phyloP scores from a whole-genome alignment of 2,797 vertebrate genomes.

The Cynodonichthys magdalenae region DNA sequence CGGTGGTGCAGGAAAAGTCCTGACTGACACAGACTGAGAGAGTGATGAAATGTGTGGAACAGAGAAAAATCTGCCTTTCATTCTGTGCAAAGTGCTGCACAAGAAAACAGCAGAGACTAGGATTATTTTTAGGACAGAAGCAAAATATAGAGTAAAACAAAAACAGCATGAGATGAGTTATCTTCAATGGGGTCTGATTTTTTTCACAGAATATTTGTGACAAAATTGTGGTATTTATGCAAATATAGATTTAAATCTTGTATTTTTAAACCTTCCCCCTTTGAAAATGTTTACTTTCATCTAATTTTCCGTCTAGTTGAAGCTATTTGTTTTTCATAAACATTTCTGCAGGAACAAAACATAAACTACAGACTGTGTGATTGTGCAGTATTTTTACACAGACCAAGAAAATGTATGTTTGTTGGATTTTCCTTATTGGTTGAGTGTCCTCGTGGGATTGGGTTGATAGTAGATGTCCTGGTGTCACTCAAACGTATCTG shows the following conservation, averaged over 20 bases:
- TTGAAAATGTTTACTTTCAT: neutral
- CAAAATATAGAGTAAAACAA: conserved; percentile 10
- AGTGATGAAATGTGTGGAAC: conserved; percentile 2
- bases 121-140: conserved; percentile 12
- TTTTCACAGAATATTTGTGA: neutral
- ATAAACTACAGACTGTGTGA: conserved; percentile 6
- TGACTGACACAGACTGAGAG: neutral
- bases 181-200: neutral
- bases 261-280: neutral
- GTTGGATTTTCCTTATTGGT: conserved; percentile 45
- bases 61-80: neutral
- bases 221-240: neutral
- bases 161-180: neutral
- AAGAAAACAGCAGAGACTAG: neutral
- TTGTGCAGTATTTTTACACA: conserved; percentile 13
- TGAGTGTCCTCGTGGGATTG: conserved; percentile 44
- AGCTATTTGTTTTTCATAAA: neutral
- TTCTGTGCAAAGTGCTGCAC: conserved; percentile 18
- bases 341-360: conserved; percentile 13
- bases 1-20: conserved; percentile 12
- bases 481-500: conserved; percentile 53
- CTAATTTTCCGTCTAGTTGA: conserved; percentile 4
- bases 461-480: conserved; percentile 21
- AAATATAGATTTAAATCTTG: neutral
- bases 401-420: conserved; percentile 16